Base-by-base conservation (phyloP, 2,797 vertebrate species). In the Numenius phaeopus region DNA sequence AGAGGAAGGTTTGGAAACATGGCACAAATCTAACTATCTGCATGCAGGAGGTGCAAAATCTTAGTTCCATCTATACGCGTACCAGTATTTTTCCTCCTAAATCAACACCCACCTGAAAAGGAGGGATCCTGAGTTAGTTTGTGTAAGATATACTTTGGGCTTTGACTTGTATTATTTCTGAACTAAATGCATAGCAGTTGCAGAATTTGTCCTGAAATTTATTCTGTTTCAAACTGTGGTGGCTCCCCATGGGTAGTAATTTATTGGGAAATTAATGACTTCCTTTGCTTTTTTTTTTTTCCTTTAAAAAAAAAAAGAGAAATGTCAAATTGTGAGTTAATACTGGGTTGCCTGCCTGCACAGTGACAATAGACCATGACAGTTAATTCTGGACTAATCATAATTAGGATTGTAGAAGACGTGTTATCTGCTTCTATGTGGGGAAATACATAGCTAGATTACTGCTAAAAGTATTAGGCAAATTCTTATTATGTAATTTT, bases 51-150 rank as follows among this genome's bases (percentile, higher is more conserved):
- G 17, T n/a, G 32, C 5, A 2, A 57, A 78, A 34, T 11, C 15
- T 26, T 69, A 34, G 34, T 69, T 92, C 44, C 8, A 4, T 73
- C 7, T 18, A 5, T 54, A 49, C 0, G 4, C 0, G 0, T 46
- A 82, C 54, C 15, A 17, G 11, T 66, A n/a, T 57, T 73, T 66
- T 72, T 67, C 13, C 50, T 90, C 32, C 10, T 29, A 22, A 77
- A 76, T 80, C 26, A 83, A 19, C 50, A 65, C 22, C 23, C 23
- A 34, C 40, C 34, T 81, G 37, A 77, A 77, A 34, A 90, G 39
- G 14, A 73, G 16, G 44, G 24, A 57, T 65, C 32, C 32, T 37
- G 37, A 34, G 30, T 61, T 49, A 32, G 10, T 40, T 22, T 72
- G 34, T 39, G 7, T 69, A 54, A n/a, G 29, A 47, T 26, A 13